A percentile compares a stretch with the other conserved stretches of the same genome.
phyloP scores from a whole-genome alignment of 2,888 invertebrate species.

The Xanthostigma xanthostigma region DNA sequence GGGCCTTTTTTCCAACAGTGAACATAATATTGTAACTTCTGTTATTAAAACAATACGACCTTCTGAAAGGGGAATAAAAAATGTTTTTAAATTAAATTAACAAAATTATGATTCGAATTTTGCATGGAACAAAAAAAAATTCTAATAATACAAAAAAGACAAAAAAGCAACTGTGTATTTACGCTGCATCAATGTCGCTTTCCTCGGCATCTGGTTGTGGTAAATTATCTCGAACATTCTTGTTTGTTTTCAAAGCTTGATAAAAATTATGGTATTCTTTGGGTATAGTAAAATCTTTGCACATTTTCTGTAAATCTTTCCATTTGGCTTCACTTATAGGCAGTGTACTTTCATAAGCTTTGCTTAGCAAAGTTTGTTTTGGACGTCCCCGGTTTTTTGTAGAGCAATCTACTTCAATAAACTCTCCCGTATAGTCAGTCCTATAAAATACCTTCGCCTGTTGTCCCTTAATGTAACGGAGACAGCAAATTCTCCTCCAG shows the following conservation, averaged over 20 bases:
- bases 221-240: background rate
- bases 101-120: too few species aligned
- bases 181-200: background rate
- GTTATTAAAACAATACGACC: too few species aligned
- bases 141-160: too few species aligned
- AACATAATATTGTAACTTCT: too few species aligned
- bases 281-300: conserved; percentile 4
- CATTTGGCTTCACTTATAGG: background rate
- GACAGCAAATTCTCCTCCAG: conserved; percentile 9
- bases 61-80: too few species aligned
- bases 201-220: conserved; percentile 3
- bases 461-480: conserved; percentile 8
- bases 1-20: too few species aligned
- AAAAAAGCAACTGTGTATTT: too few species aligned
- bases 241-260: conserved; percentile 1
- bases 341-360: conserved; percentile 5
- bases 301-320: conserved; percentile 3
- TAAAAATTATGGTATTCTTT: conserved; percentile 6
- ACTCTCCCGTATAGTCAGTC: conserved; percentile 8
- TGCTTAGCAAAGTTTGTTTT: conserved; percentile 5
- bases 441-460: conserved; percentile 11
- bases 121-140: too few species aligned
- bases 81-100: too few species aligned
- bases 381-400: conserved; percentile 9
- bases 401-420: conserved; percentile 7